Evolutionary conservation across 2,888 invertebrate species (phyloP), one percentile per base, ranked within the genome.

Genomic region (Strigamia maritima): DNA sequence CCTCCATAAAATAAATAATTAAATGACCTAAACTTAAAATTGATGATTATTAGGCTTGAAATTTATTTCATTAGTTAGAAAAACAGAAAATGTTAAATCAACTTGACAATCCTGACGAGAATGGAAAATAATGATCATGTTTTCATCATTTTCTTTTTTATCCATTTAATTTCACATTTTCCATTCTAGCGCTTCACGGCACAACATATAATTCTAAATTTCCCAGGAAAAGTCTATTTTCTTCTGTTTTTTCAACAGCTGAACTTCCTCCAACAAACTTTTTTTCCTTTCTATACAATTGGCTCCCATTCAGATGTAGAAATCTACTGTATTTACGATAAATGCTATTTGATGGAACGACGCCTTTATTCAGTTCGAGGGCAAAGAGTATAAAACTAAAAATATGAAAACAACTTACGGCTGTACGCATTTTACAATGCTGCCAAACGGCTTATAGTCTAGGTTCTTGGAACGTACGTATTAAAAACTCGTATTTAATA

Each of bases 181-280:
- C 60, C 60, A 65, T 19, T 65, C 19, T 24, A 22, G 60, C 60
- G 24, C 60, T 65, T 65, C 60, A 24, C 22, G 60, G 22, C 22
- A 65, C 60, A 65, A 65, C 60, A 24, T 65, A 65, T 65, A 65
- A 65, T 65, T 65, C 60, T 65, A 65, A 6, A 65, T 65, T 65
- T 65, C 22, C 22, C 60, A 65, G 22, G 19, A 65, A 24, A 65
- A 65, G 60, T 65, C 60, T 22, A 65, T 65, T 54, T 54, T 19
- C 4, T 54, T 54, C 19, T 54, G 6, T 24, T 65, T 65, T 65
- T 65, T 65, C 24, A 65, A 22, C 24, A 60, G n/a, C 24, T 60
- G 60, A 65, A 65, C 24, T 22, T 2, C 24, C 12, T 65, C 60
- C 24, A 65, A 60, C 24, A 65, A 60, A 19, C 24, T 65, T 65